Conservation (phyloP, 2,888 invertebrate species). For the Drosophila lutescens region DNA sequence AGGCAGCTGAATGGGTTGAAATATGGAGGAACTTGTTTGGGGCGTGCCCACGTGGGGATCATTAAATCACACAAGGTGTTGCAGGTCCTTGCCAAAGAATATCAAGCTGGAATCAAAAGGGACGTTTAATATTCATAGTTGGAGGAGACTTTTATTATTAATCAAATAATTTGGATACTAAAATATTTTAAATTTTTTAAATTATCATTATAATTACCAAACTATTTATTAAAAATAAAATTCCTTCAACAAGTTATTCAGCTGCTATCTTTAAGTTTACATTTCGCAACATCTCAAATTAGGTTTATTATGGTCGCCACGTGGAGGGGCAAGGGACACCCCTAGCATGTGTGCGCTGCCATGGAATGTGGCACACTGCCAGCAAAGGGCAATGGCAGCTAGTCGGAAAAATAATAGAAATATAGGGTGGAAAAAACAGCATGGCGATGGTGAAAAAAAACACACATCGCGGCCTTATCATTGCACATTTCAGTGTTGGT, state of each 20-base stretch:
- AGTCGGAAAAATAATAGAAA: constrained; percentile 35
- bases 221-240: neutral
- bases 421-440: constrained; percentile 40
- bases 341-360: constrained; percentile 29
- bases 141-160: neutral
- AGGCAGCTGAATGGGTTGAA: constrained; percentile 30
- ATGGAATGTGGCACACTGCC: constrained; percentile 36
- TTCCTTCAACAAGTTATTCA: neutral
- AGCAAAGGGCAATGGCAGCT: constrained; percentile 45
- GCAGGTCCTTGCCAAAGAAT: constrained; percentile 57
- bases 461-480: constrained; percentile 70
- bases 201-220: no score
- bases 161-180: no score
- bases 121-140: neutral
- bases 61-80: constrained; percentile 57
- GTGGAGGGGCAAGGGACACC: constrained; percentile 16
- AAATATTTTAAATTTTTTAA: no score
- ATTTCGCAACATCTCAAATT: constrained; percentile 31
- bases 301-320: constrained; percentile 38
- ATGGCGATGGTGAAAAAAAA: constrained; percentile 51
- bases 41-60: constrained; percentile 62
- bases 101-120: neutral
- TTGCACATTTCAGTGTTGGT: constrained; percentile 77
- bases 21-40: constrained; percentile 49
- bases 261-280: neutral